Percentiles rank a stretch among this genome's conserved stretches.
These are phyloP conservation scores for Tipula confusa DNA, from an alignment of 2,888 invertebrate species.

Conservation along the genomic window DNA sequence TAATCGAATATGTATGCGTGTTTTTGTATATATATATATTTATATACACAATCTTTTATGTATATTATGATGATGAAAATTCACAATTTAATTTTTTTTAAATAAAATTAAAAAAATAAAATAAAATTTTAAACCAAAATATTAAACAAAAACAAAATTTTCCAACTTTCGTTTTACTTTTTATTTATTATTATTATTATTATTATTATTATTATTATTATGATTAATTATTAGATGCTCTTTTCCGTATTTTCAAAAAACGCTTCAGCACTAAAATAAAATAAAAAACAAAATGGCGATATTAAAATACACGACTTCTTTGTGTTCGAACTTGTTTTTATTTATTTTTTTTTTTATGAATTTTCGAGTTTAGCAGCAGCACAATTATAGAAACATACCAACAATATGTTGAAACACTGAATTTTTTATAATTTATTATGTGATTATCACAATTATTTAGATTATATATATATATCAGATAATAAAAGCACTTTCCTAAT, in stretches of 20 bases:
- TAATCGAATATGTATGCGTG: not conserved
- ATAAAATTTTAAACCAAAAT: not conserved
- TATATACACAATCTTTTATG: no score
- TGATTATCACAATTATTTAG: not conserved
- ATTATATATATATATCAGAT: not conserved
- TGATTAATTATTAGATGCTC: not conserved
- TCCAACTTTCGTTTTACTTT: not conserved
- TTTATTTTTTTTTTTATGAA: no score
- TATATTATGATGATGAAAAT: not conserved
- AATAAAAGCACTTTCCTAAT: slow-evolving; percentile 25
- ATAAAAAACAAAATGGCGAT: slow-evolving; percentile 27
- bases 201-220: not conserved
- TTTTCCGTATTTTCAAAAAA: not conserved
- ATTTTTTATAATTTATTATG: not conserved
- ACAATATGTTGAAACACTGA: slow-evolving; percentile 29
- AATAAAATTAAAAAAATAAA: not conserved
- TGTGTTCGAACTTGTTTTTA: not conserved
- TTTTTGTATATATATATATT: no score
- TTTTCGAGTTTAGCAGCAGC: no score
- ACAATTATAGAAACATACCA: slow-evolving; percentile 15
- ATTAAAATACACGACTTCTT: slow-evolving; percentile 20
- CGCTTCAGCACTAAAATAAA: not conserved
- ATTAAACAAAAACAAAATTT: slow-evolving; percentile 4
- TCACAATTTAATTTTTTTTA: not conserved
- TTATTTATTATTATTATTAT: not conserved